Conservation (phyloP, 2,113 vertebrate genomes). For the Caranx ignobilis region DNA sequence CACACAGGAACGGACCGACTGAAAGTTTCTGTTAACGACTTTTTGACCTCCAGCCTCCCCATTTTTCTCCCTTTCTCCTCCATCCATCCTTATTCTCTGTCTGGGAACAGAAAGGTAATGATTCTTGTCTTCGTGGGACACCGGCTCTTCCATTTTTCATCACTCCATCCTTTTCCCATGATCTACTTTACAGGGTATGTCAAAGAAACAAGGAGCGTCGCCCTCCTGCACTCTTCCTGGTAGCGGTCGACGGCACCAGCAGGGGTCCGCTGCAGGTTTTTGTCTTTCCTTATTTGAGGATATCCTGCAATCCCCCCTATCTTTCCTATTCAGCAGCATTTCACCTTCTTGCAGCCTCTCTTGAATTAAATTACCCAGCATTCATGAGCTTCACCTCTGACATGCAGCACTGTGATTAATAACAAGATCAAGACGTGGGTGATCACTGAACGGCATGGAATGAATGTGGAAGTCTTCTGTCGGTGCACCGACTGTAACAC, state of each 20-base stretch:
- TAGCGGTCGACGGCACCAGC: not conserved
- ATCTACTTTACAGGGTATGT: not conserved
- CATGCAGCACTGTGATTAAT: not conserved
- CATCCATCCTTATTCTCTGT: slow-evolving; percentile 52
- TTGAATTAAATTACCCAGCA: not conserved
- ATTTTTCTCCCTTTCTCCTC: slow-evolving; percentile 37
- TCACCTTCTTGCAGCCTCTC: not conserved
- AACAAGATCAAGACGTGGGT: not conserved
- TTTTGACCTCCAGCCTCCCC: slow-evolving; percentile 29
- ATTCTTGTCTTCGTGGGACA: slow-evolving; percentile 49
- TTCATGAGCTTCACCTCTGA: not conserved
- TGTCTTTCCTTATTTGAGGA: not conserved
- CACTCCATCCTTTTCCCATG: not conserved
- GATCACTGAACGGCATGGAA: not conserved
- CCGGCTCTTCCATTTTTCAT: slow-evolving; percentile 52
- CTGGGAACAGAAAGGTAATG: slow-evolving; percentile 52
- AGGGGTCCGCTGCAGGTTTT: not conserved
- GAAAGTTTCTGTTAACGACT: slow-evolving; percentile 49
- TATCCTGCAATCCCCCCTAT: not conserved
- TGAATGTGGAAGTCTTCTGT: not conserved
- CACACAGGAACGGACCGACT: slow-evolving; percentile 16
- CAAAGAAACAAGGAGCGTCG: not conserved
- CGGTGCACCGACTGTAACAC: not conserved
- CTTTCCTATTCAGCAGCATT: not conserved
- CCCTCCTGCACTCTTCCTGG: not conserved